A percentile compares a stretch with the other conserved stretches of the same genome.
Evolutionary conservation across 2,888 invertebrate species (phyloP).

Genomic region (Pristionchus fissidentatus): DNA sequence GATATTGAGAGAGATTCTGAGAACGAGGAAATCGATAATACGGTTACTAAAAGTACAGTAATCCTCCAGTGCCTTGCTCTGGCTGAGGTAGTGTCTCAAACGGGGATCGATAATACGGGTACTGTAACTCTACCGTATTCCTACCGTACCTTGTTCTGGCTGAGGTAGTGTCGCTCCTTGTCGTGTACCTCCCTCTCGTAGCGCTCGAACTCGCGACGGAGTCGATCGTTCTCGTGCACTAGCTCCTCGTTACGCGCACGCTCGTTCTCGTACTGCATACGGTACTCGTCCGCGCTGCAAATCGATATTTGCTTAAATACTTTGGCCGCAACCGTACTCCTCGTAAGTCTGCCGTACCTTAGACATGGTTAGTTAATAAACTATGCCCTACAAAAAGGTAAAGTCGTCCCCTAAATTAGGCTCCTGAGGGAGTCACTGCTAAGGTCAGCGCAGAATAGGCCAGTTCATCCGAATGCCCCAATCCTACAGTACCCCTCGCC

Average conservation of each 20-base stretch:
- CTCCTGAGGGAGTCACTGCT: too few relatives aligned
- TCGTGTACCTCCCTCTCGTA: constrained; percentile 67
- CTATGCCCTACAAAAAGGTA: background rate
- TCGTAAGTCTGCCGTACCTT: too few relatives aligned
- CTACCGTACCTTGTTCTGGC: constrained; percentile 62
- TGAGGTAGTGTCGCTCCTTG: constrained; percentile 69
- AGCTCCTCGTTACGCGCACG: constrained; percentile 66
- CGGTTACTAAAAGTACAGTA: too few relatives aligned
- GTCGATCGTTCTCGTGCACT: constrained; percentile 69
- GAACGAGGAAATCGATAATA: constrained; percentile 6
- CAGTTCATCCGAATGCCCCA: background rate
- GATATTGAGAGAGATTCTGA: constrained; percentile 72
- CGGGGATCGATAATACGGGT: background rate
- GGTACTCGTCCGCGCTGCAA: constrained; percentile 69
- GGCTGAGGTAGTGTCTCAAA: too few relatives aligned
- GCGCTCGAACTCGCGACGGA: constrained; percentile 72
- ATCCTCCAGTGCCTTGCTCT: too few relatives aligned
- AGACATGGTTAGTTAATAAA: background rate
- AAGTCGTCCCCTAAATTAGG: background rate
- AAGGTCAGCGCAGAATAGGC: too few relatives aligned
- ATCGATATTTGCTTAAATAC: background rate
- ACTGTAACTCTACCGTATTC: background rate
- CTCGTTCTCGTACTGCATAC: constrained; percentile 72
- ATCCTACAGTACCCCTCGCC: background rate
- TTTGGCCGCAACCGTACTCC: too few relatives aligned